These are phyloP conservation scores for Chironex yamaguchii DNA, from an alignment of 30 jellyfish, hydroid and myxozoan genomes.

Conservation along the genomic window DNA sequence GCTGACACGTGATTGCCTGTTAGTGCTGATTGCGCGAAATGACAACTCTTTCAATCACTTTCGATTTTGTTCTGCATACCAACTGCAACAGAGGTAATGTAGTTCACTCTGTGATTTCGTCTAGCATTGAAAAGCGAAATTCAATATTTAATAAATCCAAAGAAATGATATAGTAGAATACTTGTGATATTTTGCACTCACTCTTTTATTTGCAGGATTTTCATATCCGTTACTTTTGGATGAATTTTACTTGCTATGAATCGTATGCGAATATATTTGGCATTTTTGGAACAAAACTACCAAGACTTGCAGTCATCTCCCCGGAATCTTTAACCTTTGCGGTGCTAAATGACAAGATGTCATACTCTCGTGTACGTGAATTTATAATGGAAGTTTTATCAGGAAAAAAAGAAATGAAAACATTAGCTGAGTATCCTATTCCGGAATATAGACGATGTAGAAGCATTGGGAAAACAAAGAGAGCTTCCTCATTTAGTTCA, in stretches of 20 bases:
- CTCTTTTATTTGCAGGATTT: constrained; percentile 49
- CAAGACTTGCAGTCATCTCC: constrained; percentile 55
- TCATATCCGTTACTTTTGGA: constrained; percentile 81
- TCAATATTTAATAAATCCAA: no score
- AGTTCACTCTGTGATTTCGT: no score
- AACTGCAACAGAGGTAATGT: no score
- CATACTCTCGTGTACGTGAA: constrained; percentile 50
- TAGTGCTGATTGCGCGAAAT: no score
- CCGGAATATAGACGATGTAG: not conserved
- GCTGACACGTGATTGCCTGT: no score
- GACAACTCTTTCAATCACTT: no score
- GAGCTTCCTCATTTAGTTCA: no score
- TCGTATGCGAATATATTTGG: constrained; percentile 66
- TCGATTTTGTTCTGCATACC: no score
- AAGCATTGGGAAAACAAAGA: no score
- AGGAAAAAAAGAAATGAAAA: constrained; percentile 34
- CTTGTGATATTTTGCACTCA: no score
- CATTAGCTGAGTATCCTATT: constrained; percentile 38
- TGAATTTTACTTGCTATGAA: constrained; percentile 69
- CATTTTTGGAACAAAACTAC: constrained; percentile 56
- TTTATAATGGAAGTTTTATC: constrained; percentile 54
- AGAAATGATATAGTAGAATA: no score
- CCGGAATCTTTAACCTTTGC: constrained; percentile 24
- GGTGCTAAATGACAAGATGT: constrained; percentile 43
- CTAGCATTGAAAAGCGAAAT: no score